These are phyloP conservation scores for Aplidium turbinatum DNA, from an alignment of 23 tunicate genomes.

Conservation along the genomic window DNA sequence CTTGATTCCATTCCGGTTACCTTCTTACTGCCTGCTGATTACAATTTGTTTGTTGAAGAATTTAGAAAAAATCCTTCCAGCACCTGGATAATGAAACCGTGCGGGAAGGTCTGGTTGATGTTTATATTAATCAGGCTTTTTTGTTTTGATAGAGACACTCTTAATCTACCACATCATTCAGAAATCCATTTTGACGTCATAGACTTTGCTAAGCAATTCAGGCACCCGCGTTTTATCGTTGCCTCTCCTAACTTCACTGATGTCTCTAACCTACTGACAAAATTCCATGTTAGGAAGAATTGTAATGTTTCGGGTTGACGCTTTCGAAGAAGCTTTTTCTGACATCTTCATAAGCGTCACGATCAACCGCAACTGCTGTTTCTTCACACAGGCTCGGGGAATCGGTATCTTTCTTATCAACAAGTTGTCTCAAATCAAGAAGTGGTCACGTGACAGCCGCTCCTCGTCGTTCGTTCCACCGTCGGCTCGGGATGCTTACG, in stretches of 20 bases:
- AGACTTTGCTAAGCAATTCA: too few relatives aligned
- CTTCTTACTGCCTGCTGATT: constrained; percentile 97
- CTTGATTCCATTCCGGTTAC: constrained; percentile 94
- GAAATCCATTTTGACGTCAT: too few relatives aligned
- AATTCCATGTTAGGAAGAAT: too few relatives aligned
- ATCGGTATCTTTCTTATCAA: constrained; percentile 98
- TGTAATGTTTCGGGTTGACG: too few relatives aligned
- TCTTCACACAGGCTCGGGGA: constrained; percentile 83
- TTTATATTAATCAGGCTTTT: not conserved
- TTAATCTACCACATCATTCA: too few relatives aligned
- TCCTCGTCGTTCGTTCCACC: constrained; percentile 74
- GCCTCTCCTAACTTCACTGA: too few relatives aligned
- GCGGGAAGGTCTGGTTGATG: constrained; percentile 96
- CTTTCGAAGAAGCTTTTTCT: not conserved
- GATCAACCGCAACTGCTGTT: not conserved
- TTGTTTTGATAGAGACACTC: not conserved
- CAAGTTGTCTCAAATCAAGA: constrained; percentile 96
- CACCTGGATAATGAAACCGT: constrained; percentile 99
- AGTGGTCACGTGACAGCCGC: constrained; percentile 95
- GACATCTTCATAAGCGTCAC: not conserved
- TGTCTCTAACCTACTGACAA: too few relatives aligned
- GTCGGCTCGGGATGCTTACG: constrained; percentile 85
- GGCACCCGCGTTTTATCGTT: too few relatives aligned
- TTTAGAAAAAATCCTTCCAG: constrained; percentile 95
- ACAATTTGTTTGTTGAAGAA: constrained; percentile 98